Conservation (phyloP, 2,797 vertebrate species). For the Anguilla marmorata region DNA sequence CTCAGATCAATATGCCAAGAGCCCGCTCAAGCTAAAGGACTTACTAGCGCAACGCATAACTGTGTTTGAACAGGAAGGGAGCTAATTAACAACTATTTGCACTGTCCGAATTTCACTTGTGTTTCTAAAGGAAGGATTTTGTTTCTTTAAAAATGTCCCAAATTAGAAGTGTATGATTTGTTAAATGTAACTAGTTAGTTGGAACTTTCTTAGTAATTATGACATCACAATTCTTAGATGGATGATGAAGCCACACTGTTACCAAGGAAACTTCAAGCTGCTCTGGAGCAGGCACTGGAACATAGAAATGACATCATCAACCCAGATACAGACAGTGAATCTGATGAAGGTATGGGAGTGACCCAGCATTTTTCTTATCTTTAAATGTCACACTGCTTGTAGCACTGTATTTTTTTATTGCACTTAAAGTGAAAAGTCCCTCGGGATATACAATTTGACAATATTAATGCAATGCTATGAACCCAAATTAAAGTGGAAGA, state of each 20-base stretch:
- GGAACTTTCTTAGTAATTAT: not conserved
- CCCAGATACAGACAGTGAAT: slow-evolving; percentile 97
- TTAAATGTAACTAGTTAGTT: not conserved
- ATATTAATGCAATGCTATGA: not conserved
- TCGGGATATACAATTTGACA: not conserved
- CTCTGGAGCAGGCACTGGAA: slow-evolving; percentile 95
- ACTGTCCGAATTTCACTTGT: not conserved
- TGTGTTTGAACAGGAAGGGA: not conserved
- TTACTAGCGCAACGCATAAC: not conserved
- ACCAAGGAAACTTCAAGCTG: slow-evolving; percentile 95
- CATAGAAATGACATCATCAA: slow-evolving; percentile 94
- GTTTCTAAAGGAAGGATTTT: not conserved
- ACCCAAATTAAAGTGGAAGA: not conserved
- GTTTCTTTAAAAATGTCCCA: not conserved
- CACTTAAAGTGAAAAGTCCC: not conserved
- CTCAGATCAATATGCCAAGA: not conserved
- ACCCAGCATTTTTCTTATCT: slow-evolving; percentile 23
- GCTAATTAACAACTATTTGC: not conserved
- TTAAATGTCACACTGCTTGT: not conserved
- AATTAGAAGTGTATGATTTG: not conserved
- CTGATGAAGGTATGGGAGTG: slow-evolving; percentile 87
- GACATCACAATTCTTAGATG: slow-evolving; percentile 76
- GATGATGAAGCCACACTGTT: slow-evolving; percentile 95
- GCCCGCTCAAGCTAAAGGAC: not conserved
- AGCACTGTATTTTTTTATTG: not conserved